Percentiles rank a stretch among this genome's conserved stretches.
Evolutionary conservation across 2,797 vertebrate genomes (phyloP).

Genomic region (Geotrypetes seraphini): DNA sequence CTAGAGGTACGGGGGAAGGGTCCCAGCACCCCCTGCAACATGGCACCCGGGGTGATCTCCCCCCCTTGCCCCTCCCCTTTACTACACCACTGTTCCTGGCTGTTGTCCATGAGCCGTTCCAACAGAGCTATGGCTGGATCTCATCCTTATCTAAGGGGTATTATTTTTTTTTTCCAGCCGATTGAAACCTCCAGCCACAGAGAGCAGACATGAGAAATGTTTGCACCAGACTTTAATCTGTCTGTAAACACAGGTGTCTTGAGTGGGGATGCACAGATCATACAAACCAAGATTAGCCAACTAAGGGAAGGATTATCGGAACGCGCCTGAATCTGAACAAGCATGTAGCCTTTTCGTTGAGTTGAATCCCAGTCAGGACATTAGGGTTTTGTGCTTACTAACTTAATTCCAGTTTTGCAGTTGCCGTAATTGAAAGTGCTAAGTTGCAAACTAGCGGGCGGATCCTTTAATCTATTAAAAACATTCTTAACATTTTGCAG

Average conservation of each 20-base stretch:
- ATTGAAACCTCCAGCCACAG: background rate
- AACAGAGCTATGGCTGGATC: conserved; percentile 15
- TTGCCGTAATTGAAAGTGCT: conserved; percentile 13
- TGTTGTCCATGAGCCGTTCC: no score
- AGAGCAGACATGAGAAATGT: conserved; percentile 23
- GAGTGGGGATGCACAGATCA: conserved; percentile 6
- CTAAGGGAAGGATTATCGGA: conserved; percentile 9
- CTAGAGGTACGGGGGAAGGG: no score
- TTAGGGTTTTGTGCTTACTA: conserved; percentile 1
- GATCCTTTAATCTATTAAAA: no score
- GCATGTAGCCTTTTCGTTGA: conserved; percentile 7
- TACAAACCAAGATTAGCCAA: conserved; percentile 12
- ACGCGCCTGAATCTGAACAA: conserved; percentile 3
- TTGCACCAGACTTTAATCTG: conserved; percentile 13
- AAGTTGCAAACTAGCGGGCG: conserved; percentile 14
- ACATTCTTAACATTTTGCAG: no score
- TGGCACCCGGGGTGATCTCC: no score
- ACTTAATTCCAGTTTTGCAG: conserved; percentile 4
- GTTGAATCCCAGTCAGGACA: background rate
- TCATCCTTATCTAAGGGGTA: conserved; percentile 12
- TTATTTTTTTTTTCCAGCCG: conserved; percentile 29
- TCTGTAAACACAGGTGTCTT: conserved; percentile 15
- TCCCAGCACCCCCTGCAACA: no score
- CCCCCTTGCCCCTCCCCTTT: no score
- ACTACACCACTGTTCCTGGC: no score